Evolutionary conservation across 2,888 invertebrate species (phyloP).

Genomic region (Cantharis flavilabris): DNA sequence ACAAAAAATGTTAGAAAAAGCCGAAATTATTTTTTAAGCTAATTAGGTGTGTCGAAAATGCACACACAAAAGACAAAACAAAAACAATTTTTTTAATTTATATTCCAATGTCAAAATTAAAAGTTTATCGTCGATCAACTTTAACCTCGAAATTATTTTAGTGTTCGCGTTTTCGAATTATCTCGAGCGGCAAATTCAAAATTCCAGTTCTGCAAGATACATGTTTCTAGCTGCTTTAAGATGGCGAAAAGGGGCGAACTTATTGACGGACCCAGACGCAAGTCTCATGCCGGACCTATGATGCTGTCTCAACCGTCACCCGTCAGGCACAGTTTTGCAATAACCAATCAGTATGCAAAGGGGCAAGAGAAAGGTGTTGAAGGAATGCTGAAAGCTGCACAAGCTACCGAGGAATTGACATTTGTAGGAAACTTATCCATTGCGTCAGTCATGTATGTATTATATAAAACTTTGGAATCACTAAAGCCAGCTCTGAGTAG

Average conservation of each 20-base stretch:
- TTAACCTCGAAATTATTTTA: constrained; percentile 20
- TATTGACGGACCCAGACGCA: constrained; percentile 14
- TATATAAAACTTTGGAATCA: neutral
- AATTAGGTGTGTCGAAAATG: neutral
- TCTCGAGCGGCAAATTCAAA: constrained; percentile 20
- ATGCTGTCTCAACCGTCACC: neutral
- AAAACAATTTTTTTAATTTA: constrained; percentile 12
- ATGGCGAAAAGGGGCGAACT: constrained; percentile 1
- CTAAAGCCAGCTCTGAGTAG: too few species aligned
- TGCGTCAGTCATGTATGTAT: constrained; percentile 36
- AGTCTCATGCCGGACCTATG: constrained; percentile 16
- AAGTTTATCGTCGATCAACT: constrained; percentile 9
- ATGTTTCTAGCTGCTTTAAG: neutral
- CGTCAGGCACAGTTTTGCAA: constrained; percentile 12
- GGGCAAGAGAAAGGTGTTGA: constrained; percentile 20
- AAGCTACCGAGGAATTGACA: constrained; percentile 38
- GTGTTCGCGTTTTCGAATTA: neutral
- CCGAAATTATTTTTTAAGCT: neutral
- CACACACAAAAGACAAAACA: constrained; percentile 12
- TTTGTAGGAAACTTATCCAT: constrained; percentile 42
- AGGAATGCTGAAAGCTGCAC: constrained; percentile 18
- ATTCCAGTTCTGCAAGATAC: neutral
- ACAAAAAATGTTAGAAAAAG: neutral
- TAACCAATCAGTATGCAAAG: constrained; percentile 29
- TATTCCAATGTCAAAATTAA: constrained; percentile 20